phyloP scores from a whole-genome alignment of 2,113 vertebrate genomes.

The Raja brachyura region DNA sequence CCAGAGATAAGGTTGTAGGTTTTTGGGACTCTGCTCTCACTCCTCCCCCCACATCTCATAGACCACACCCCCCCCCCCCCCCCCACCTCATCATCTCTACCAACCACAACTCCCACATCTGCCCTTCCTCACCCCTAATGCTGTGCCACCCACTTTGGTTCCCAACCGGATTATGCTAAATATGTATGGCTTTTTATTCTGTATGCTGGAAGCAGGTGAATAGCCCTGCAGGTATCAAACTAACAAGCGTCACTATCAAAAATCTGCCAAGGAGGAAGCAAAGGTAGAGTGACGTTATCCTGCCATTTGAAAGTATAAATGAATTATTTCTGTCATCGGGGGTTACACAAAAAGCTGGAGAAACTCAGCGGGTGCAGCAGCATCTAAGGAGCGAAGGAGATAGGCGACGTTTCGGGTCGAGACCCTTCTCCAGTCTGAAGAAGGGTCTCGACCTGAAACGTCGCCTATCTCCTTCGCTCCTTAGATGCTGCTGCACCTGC shows the following conservation, averaged over 20 bases:
- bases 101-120: too few species aligned
- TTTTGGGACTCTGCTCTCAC: background rate
- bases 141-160: background rate
- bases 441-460: too few species aligned
- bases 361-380: too few species aligned
- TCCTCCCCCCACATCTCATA: background rate
- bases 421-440: too few species aligned
- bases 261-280: background rate
- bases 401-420: too few species aligned
- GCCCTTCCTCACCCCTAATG: background rate
- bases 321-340: background rate
- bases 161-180: background rate
- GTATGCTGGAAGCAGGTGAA: background rate
- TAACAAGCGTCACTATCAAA: background rate
- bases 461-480: too few species aligned
- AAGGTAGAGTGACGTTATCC: too few species aligned
- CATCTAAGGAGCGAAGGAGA: too few species aligned
- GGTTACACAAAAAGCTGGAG: too few species aligned
- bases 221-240: background rate
- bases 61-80: background rate
- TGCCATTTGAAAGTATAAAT: constrained; percentile 16
- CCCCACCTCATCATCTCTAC: background rate
- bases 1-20: background rate
- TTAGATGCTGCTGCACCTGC: too few species aligned
- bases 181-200: background rate